Base-by-base conservation (phyloP, 2,888 invertebrate species). In the Gisinianus flammeolus region DNA sequence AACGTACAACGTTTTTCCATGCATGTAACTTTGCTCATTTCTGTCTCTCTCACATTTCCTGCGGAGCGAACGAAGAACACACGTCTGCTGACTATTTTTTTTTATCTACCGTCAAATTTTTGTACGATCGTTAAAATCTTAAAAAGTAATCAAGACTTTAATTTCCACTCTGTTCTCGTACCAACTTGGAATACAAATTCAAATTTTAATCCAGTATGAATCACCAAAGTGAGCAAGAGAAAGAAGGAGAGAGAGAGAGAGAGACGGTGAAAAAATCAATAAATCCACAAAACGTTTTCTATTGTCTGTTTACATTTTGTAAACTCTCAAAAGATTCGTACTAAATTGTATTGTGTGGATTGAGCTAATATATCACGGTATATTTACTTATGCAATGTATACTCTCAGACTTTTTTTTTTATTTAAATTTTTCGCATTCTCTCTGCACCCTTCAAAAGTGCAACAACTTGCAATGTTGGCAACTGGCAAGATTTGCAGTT, bases 121-220 rank as follows among this genome's bases (percentile, higher is more conserved):
- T n/a, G n/a, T 70, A 70, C 54, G 70, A 70, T 26, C 70, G 26
- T 70, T 70, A 70, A 70, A 68, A 70, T 54, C 70, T 70, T 70
- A 70, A 70, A 70, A 70, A 70, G 70, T 70, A 70, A 70, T 70
- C 70, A 70, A 70, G 28, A 54, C 70, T 70, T 70, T 70, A 70
- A 70, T 70, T 70, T 70, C 26, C 52, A 70, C 70, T 70, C 70
- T 54, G n/a, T n/a, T n/a, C 70, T 70, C 54, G 54, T 12, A 22
- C 54, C 70, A 54, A 54, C 44, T 70, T 54, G 52, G 26, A 52
- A 70, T 70, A 70, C 54, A 70, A 70, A 70, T 70, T 70, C 54
- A n/a, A n/a, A n/a, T n/a, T n/a, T n/a, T n/a, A n/a, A n/a, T n/a
- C n/a, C n/a, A n/a, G n/a, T n/a, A n/a, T n/a, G n/a, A n/a, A n/a